Evolutionary conservation across 2,113 vertebrate species (phyloP), one percentile per base, ranked within the genome.

Genomic region (Oreochromis tanganicae): DNA sequence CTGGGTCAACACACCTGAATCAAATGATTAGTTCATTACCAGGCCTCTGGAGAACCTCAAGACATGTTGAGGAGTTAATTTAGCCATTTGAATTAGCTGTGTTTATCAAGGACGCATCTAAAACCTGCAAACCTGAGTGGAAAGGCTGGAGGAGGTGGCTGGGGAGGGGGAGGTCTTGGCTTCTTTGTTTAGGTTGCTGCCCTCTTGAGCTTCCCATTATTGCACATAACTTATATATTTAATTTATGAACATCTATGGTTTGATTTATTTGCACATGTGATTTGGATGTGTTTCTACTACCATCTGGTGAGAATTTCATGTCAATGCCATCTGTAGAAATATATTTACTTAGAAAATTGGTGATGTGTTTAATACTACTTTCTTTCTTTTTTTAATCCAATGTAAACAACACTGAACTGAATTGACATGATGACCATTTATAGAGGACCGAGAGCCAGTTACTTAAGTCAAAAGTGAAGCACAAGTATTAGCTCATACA

Each of bases 391-490:
- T 19, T 57, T 32, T 1, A 4, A 66, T 38, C 32, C 10, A 66
- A 12, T 13, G 17, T n/a, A 66, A 2, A 66, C 38, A 7, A 66
- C 61, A 66, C 17, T 66, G 61, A 66, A 66, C 34, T 66, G 34
- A 66, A 66, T 13, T 66, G 61, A 38, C 3, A 19, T 38, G 61
- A 66, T 66, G 61, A 13, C 0, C 34, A 66, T 34, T 66, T 66
- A 66, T 13, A 66, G 10, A 66, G 61, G 10, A 66, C 61, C 1
- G 0, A 63, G 59, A 4, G 2, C 1, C 32, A 66, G 17, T 66
- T 36, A 63, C 9, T 63, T 19, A 66, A 36, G 29, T 34, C 9
- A 61, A 34, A 34, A 34, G 57, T 61, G 9, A 61, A 61, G 57
- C 57, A 61, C 29, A 61, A 34, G 36, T 71, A 41, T 68, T 8